Conservation (phyloP, 2,888 invertebrate genomes). For the Ophioninae sp. region DNA sequence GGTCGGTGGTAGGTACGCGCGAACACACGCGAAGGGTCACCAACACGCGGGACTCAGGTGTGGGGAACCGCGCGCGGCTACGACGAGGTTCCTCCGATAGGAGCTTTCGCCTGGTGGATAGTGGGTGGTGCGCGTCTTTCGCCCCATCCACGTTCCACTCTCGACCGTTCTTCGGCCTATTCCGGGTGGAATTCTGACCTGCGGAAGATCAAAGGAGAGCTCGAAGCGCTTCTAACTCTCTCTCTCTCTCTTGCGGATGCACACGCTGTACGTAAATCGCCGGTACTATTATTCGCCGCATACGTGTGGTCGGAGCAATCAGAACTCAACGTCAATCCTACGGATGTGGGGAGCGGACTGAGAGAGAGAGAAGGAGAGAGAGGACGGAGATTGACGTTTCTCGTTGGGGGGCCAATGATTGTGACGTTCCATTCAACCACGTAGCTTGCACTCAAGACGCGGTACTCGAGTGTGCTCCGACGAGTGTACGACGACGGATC, state of each 20-base stretch:
- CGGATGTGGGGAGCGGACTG: not conserved
- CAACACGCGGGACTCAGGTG: conserved; percentile 44
- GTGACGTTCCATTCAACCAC: not conserved
- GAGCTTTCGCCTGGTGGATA: conserved; percentile 37
- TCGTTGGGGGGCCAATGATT: conserved; percentile 27
- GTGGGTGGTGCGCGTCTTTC: conserved; percentile 38
- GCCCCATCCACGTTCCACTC: not conserved
- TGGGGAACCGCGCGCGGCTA: conserved; percentile 55
- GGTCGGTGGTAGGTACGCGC: conserved; percentile 5
- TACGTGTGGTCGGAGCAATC: conserved; percentile 2
- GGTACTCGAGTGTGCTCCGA: conserved; percentile 14
- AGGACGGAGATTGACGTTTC: not conserved
- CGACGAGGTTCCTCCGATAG: conserved; percentile 44
- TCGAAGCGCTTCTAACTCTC: conserved; percentile 42
- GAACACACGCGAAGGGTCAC: conserved; percentile 16
- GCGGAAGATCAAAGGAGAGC: conserved; percentile 58
- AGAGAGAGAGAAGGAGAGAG: conserved; percentile 11
- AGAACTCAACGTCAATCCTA: not conserved
- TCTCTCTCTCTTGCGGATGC: not conserved
- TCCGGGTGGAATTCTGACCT: conserved; percentile 47
- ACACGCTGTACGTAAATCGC: not conserved
- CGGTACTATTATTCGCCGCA: conserved; percentile 6
- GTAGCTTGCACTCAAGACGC: conserved; percentile 1
- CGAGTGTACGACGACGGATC: conserved; percentile 31
- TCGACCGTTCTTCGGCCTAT: conserved; percentile 27